Evolutionary conservation across 2,888 invertebrate genomes (phyloP), one percentile per base, ranked within the genome.

Genomic region (Schizotus pectinicornis): DNA sequence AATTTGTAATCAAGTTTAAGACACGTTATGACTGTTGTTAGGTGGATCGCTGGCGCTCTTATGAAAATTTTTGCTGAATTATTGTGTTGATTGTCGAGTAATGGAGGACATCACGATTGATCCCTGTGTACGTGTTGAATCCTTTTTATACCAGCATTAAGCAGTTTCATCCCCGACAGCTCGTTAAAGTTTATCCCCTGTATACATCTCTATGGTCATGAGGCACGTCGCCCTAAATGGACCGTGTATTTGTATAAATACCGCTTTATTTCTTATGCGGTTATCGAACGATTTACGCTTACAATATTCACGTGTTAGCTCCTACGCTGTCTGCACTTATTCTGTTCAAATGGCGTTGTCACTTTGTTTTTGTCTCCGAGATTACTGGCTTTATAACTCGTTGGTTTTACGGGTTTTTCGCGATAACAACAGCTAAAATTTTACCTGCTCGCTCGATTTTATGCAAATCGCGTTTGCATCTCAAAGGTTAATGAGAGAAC

Each of bases 131-230:
- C 33, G 39, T 50, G 50, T 31, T 38, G 38, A 41, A 33, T 32
- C 39, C 14, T 32, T 41, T 50, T 50, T 50, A 39, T 22, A 32
- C 33, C 7, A 5, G 51, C 42, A 51, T 51, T 51, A 52, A 45
- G 46, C 42, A 51, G 51, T 51, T 41, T 13, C 43, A 39, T 57
- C 54, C 47, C 31, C 46, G 63, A 63, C 61, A 58, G 63, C 60
- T 63, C 61, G 60, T 63, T 63, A 61, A 45, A 46, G 58, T 59
- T 63, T 63, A 61, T 56, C 61, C 63, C 61, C 56, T 61, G 61
- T 63, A 63, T 56, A 55, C 54, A 63, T 22, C 5, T 2, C 22
- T 22, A 61, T 61, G 55, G 50, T 55, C 59, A 54, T 42, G 55
- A 63, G 54, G 55, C 54, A 59, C 55, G 64, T 62, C 61, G 59